Percentiles rank a stretch among this genome's conserved stretches.
These are phyloP conservation scores for Cosmia trapezina DNA, from an alignment of 2,888 invertebrate genomes.

Conservation along the genomic window DNA sequence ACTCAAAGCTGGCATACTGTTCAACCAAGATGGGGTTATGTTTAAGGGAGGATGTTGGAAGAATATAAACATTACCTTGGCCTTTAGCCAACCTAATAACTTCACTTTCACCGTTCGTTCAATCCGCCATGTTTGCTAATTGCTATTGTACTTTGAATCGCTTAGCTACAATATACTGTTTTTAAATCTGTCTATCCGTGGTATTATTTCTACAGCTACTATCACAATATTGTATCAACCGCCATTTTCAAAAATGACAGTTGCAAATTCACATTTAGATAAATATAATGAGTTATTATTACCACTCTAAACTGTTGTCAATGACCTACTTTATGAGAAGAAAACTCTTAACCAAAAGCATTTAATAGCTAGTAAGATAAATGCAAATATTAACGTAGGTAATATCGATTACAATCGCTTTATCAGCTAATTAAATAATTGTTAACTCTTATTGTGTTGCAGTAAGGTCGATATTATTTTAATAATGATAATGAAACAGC, in stretches of 20 bases:
- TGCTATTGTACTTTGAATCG: no score
- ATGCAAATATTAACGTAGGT: slow-evolving; percentile 45
- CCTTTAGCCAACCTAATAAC: no score
- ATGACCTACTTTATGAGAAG: slow-evolving; percentile 43
- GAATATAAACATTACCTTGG: no score
- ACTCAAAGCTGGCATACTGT: no score
- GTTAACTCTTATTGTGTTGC: slow-evolving; percentile 40
- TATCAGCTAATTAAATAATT: slow-evolving; percentile 46
- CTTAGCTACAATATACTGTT: no score
- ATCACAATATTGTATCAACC: slow-evolving; percentile 40
- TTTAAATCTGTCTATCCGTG: no score
- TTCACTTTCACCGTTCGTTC: no score
- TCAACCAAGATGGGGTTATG: no score
- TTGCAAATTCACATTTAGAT: slow-evolving; percentile 43
- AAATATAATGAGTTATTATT: slow-evolving; percentile 50
- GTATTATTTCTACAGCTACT: no score
- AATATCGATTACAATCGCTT: slow-evolving; percentile 52
- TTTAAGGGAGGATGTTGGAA: no score
- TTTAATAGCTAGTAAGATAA: slow-evolving; percentile 38
- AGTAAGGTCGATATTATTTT: slow-evolving; percentile 43
- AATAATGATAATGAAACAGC: slow-evolving; percentile 14
- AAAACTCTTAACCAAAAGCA: slow-evolving; percentile 41
- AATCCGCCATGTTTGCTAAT: no score
- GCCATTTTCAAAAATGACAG: slow-evolving; percentile 48
- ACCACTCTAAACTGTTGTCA: slow-evolving; percentile 33